Evolutionary conservation across 1,140 invertebrate genomes (phyloP).

Genomic region (Meloidogyne chitwoodi): DNA sequence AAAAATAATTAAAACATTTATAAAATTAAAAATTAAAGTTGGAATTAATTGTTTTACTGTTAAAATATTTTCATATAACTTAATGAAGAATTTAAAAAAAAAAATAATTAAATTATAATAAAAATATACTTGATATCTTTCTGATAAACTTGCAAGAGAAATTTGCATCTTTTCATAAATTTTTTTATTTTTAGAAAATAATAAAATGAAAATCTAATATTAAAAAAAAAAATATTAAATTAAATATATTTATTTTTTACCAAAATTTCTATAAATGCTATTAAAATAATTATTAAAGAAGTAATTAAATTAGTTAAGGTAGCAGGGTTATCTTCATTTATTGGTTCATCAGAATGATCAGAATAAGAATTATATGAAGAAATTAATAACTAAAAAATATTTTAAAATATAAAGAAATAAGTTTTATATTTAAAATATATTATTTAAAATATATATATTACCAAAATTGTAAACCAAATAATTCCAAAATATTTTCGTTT

Average conservation of each 20-base stretch:
- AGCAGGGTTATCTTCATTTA: not conserved
- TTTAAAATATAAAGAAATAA: too few species aligned
- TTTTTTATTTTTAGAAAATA: slow-evolving; percentile 10
- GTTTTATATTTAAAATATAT: not conserved
- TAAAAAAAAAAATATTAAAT: not conserved
- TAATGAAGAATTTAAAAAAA: not conserved
- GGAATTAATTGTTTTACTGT: not conserved
- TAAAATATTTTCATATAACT: not conserved
- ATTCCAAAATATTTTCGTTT: slow-evolving; percentile 68
- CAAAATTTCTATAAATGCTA: not conserved
- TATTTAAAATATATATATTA: not conserved
- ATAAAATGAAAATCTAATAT: not conserved
- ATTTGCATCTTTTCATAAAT: slow-evolving; percentile 11
- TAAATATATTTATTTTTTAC: not conserved
- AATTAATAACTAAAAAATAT: not conserved
- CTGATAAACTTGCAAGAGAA: not conserved
- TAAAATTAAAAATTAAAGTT: not conserved
- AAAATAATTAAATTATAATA: not conserved
- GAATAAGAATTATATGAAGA: not conserved
- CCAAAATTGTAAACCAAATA: slow-evolving; percentile 68
- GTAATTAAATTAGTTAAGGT: not conserved
- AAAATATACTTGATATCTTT: not conserved
- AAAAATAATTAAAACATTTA: slow-evolving; percentile 1
- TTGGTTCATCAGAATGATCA: not conserved
- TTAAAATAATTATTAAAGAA: not conserved